phyloP scores from a whole-genome alignment of 2,113 vertebrate species.

The Prunella himalayana region DNA sequence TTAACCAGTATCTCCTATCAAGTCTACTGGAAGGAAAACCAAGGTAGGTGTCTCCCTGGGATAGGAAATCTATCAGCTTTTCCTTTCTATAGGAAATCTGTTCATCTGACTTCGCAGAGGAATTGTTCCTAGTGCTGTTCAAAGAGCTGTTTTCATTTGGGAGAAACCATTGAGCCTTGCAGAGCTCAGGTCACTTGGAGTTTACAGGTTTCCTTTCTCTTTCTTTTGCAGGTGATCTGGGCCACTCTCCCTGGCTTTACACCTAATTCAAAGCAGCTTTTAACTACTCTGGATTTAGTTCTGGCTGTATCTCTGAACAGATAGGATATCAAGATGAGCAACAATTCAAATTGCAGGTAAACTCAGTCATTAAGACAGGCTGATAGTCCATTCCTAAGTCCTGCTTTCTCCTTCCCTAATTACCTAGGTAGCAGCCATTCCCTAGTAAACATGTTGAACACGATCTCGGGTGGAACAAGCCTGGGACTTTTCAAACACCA shows the following conservation, averaged over 20 bases:
- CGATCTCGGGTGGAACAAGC: not conserved
- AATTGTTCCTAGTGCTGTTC: accelerated
- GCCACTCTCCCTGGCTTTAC: not conserved
- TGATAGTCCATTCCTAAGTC: not conserved
- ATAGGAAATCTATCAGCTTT: not conserved
- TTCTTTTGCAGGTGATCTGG: not conserved
- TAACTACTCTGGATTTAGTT: not conserved
- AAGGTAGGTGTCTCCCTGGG: slow-evolving; percentile 4
- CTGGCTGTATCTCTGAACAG: not conserved
- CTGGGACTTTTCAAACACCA: slow-evolving; percentile 17
- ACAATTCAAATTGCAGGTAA: not conserved
- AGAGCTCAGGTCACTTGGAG: not conserved
- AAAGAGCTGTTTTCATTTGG: not conserved
- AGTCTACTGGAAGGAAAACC: slow-evolving; percentile 32
- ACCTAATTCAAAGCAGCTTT: not conserved
- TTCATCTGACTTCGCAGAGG: not conserved
- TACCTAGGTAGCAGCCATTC: not conserved
- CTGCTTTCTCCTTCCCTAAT: not conserved
- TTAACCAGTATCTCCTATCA: slow-evolving; percentile 36
- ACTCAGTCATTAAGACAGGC: not conserved
- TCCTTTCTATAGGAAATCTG: not conserved
- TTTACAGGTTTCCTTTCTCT: not conserved
- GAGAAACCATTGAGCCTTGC: not conserved
- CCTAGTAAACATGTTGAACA: slow-evolving; percentile 2
- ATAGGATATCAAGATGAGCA: not conserved